phyloP scores from a whole-genome alignment of 2,797 vertebrate genomes.

The Thalassophryne amazonica region DNA sequence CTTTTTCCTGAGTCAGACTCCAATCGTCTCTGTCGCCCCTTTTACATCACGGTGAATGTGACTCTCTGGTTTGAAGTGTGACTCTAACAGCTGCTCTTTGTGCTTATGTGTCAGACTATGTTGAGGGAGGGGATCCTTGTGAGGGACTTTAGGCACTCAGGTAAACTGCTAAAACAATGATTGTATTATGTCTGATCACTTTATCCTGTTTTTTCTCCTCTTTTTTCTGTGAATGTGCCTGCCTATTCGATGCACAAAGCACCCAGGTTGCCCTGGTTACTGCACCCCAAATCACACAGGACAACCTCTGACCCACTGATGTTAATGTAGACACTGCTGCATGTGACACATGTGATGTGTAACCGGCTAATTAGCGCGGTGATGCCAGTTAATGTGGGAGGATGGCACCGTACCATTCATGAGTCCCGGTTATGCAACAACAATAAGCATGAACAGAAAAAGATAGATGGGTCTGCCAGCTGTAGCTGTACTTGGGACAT shows the following conservation, averaged over 20 bases:
- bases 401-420: too few relatives aligned
- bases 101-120: slow-evolving; percentile 76
- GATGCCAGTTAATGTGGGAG: slow-evolving; percentile 47
- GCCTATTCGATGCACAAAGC: slow-evolving; percentile 45
- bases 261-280: slow-evolving; percentile 38
- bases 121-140: slow-evolving; percentile 74
- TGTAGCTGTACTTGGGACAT: slow-evolving; percentile 80
- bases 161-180: slow-evolving; percentile 62
- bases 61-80: slow-evolving; percentile 41
- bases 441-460: slow-evolving; percentile 65
- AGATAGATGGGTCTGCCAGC: slow-evolving; percentile 87
- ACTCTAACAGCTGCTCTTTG: slow-evolving; percentile 74
- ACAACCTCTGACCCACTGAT: slow-evolving; percentile 33
- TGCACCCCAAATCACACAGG: slow-evolving; percentile 37
- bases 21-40: too few relatives aligned
- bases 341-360: slow-evolving; percentile 32
- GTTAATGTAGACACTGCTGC: slow-evolving; percentile 28
- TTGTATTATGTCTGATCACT: slow-evolving; percentile 36
- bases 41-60: slow-evolving; percentile 29
- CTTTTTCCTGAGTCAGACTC: too few relatives aligned
- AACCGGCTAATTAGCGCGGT: slow-evolving; percentile 55
- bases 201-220: slow-evolving; percentile 15
- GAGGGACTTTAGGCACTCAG: slow-evolving; percentile 77
- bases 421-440: slow-evolving; percentile 71
- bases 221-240: slow-evolving; percentile 64